Evolutionary conservation across 2,797 vertebrate species (phyloP).

Genomic region (Orientallactaga sibirica): DNA sequence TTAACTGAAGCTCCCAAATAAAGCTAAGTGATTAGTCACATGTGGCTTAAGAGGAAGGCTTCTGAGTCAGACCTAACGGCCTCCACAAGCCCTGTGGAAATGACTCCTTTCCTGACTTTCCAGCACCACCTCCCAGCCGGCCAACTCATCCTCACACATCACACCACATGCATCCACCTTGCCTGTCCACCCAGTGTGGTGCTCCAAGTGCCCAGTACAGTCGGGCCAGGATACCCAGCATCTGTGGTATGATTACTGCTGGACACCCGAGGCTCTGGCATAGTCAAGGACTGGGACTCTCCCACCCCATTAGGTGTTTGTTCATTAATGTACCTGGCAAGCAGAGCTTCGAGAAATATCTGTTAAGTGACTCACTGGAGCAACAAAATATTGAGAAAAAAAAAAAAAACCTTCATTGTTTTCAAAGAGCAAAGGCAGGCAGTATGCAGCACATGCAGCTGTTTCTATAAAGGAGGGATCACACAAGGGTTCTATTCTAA

Average conservation of each 20-base stretch:
- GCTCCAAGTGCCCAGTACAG: not conserved
- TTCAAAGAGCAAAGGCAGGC: not conserved
- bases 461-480: not conserved
- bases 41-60: not conserved
- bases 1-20: constrained; percentile 46
- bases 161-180: no score
- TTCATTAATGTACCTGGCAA: not conserved
- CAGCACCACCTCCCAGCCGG: constrained; percentile 25
- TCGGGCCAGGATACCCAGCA: not conserved
- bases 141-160: no score
- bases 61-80: constrained; percentile 55
- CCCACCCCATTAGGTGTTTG: not conserved
- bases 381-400: not conserved
- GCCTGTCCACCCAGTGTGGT: no score
- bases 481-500: not conserved
- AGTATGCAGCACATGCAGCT: not conserved
- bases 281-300: not conserved
- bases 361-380: constrained; percentile 11
- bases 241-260: no score
- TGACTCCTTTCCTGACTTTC: constrained; percentile 60
- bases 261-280: not conserved
- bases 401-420: not conserved
- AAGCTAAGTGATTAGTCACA: constrained; percentile 41
- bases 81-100: constrained; percentile 38
- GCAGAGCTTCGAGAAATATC: not conserved